Percentiles rank a stretch among this genome's conserved stretches.
These are phyloP conservation scores for Microctonus aethiopoides DNA, from an alignment of 2,888 invertebrate species.

Conservation along the genomic window DNA sequence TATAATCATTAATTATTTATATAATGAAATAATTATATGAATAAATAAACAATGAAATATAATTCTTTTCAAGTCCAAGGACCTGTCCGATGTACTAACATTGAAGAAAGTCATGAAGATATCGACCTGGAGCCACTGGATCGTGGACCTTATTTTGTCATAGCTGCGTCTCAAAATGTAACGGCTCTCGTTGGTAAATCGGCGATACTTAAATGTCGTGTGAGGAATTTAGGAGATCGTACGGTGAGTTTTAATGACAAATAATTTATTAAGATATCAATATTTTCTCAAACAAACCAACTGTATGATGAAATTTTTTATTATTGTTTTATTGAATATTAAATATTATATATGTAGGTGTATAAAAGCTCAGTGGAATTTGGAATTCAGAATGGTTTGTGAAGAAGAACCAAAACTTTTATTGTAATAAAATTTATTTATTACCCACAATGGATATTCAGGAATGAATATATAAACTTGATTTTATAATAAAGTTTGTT, in stretches of 20 bases:
- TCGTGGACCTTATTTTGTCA: conserved; percentile 79
- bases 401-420: no score
- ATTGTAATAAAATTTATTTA: no score
- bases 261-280: not conserved
- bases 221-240: conserved; percentile 80
- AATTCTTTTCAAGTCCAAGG: conserved; percentile 50
- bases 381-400: no score
- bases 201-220: conserved; percentile 80
- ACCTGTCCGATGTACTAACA: conserved; percentile 60
- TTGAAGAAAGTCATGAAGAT: conserved; percentile 59
- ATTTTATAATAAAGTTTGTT: no score
- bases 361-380: no score
- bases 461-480: no score
- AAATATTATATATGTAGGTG: no score
- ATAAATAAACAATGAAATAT: conserved; percentile 16
- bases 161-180: conserved; percentile 78
- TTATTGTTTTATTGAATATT: no score
- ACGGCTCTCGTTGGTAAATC: conserved; percentile 83
- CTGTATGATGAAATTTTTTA: not conserved
- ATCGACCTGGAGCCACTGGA: conserved; percentile 66
- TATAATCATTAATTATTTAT: no score
- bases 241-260: conserved; percentile 71
- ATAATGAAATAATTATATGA: no score
- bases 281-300: not conserved
- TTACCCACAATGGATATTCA: no score